Base-by-base conservation (phyloP, 2,113 vertebrate genomes). In the Rhinichthys klamathensis region DNA sequence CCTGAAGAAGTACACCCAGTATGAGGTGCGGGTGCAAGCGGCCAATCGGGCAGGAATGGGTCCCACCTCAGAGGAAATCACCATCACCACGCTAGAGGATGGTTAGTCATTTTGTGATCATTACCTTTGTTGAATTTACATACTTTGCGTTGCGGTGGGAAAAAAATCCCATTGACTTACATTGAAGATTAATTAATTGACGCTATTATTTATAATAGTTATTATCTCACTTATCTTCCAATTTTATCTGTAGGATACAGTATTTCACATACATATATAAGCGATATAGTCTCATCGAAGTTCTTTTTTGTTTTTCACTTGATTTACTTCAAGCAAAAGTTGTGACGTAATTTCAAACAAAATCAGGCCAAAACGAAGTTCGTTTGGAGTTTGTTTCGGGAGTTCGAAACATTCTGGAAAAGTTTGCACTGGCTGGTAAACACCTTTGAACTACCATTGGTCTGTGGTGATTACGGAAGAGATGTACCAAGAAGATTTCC, bases 11-110 rank as follows among this genome's bases (percentile, higher is more conserved):
- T 99, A 98, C 94, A 99, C 98, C 0, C 98, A 99, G 93, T 99
- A 99, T 73, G 97, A 98, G 70, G 97, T 99, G 93, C 97, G 99
- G 88, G 98, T 99, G n/a, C 98, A 99, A 92, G 98, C 98, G 16
- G 97, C 96, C 25, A 99, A 99, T 92, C 92, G 97, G 54, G 98
- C 98, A 0, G 98, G 98, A 41, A 99, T 97, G 0, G 98, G 98
- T 30, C 98, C 98, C 4, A 99, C 98, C 78, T 99, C 98, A 89
- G 97, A 99, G 95, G 97, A 99, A 93, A 97, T 97, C 92, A 97
- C 99, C 93, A 96, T 96, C 88, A 98, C 97, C 76, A 99, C 98
- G 12, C 93, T 99, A 85, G 98, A 99, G 93, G 98, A 99, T 0
- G 98, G 98, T 99, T 91, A 89, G 90, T 88, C 10, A 1, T n/a